Percentiles rank a stretch among this genome's conserved stretches.
Conservation (phyloP, 2,113 vertebrate genomes). For the Nibea coibor region DNA sequence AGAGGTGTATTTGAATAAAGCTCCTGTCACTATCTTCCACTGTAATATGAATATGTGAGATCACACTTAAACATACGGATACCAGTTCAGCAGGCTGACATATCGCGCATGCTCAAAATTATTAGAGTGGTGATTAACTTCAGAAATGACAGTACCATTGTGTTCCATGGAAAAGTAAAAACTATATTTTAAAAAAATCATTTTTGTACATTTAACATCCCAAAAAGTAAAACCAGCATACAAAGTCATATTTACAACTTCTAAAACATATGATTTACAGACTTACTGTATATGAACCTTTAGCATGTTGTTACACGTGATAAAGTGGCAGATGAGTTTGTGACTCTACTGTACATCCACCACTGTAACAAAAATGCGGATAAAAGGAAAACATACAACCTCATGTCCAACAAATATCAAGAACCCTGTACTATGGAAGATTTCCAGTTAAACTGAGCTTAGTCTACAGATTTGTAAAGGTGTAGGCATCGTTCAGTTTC, state of each 20-base stretch:
- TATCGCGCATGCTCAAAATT: too few species aligned
- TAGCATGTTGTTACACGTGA: neutral
- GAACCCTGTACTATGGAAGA: neutral
- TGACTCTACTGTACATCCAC: neutral
- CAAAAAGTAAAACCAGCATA: neutral
- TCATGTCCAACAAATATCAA: neutral
- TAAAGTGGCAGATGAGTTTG: neutral
- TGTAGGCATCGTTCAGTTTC: neutral
- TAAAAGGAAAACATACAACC: neutral
- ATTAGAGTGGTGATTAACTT: neutral
- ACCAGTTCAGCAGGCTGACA: too few species aligned
- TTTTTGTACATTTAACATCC: neutral
- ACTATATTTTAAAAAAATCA: neutral
- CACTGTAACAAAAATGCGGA: neutral
- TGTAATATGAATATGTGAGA: neutral
- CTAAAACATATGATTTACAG: neutral
- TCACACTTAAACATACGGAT: neutral
- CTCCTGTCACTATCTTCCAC: neutral
- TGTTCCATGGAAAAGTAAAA: neutral
- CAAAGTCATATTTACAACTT: neutral
- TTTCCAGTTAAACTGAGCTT: neutral
- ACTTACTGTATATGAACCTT: neutral
- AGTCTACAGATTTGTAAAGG: neutral
- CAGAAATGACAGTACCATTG: neutral
- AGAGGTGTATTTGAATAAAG: slow-evolving; percentile 29